phyloP scores from a whole-genome alignment of 2,797 vertebrate species.

The Peromyscus nudipes region DNA sequence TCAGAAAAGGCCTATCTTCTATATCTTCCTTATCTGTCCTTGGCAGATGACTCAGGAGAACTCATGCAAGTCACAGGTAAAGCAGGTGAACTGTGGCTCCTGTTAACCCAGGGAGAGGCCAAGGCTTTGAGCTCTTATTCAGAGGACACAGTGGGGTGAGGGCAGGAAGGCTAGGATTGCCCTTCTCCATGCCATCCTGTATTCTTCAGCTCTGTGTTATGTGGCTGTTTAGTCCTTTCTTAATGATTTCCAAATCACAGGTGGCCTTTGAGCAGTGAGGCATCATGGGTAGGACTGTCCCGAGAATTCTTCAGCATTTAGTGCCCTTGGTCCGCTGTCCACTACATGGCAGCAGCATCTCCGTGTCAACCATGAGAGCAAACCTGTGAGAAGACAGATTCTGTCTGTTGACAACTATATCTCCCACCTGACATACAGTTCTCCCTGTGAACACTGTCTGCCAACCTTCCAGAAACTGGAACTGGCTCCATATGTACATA shows the following conservation, averaged over 20 bases:
- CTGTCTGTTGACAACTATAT: rapidly evolving
- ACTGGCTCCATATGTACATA: rapidly evolving
- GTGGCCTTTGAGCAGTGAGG: background rate
- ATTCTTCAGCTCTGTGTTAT: background rate
- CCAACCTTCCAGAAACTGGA: background rate
- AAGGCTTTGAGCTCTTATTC: background rate
- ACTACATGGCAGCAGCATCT: background rate
- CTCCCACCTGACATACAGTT: too few relatives aligned
- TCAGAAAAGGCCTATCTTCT: background rate
- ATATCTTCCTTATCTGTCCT: background rate
- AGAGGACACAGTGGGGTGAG: background rate
- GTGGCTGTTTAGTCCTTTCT: background rate
- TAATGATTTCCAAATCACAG: background rate
- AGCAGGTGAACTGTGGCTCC: background rate
- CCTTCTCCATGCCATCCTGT: background rate
- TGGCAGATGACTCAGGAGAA: background rate
- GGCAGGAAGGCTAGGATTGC: background rate
- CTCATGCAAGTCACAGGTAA: background rate
- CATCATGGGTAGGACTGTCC: background rate
- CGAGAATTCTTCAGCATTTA: background rate
- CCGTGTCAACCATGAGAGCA: background rate
- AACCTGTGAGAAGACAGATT: background rate
- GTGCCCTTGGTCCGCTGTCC: background rate
- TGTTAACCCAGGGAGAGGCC: background rate
- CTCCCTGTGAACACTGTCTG: background rate